Evolutionary conservation across 2,113 vertebrate species (phyloP), one percentile per base, ranked within the genome.

Genomic region (Echinops telfairi): DNA sequence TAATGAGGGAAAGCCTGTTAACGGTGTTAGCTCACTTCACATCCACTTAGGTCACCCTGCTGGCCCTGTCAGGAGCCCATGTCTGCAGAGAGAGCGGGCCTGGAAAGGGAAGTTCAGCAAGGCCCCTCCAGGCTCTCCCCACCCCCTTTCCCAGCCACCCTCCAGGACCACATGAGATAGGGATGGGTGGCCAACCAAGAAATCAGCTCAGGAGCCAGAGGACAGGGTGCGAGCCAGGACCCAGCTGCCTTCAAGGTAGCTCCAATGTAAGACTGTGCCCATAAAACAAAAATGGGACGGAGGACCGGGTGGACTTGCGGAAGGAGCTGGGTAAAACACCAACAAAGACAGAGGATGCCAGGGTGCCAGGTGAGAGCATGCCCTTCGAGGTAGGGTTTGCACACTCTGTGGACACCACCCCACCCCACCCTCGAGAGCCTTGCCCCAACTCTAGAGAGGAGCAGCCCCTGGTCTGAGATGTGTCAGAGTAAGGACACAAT

Each of bases 1-100:
- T 75, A n/a, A 60, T 82, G 38, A 93, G 20, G 8, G 29, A 91
- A 86, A 95, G 91, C 11, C 20, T 92, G 85, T 94, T 88, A 68
- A 91, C 84, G 0, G 4, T 7, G 0, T 90, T 83, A 89, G 96
- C 86, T 87, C 91, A 86, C 70, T 94, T 92, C 86, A 14, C 58
- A 93, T 91, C 81, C 89, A 89, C 95, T 93, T 79, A 87, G 91
- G 93, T 97, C 83, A 89, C 71, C 0, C 0, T 75, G 89, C 81
- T 10, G 62, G 16, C 68, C 76, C 89, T 92, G 88, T 80, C 64
- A 91, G 89, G 93, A 96, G 31, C 11, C 86, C 47, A 31, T 23
- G 17, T 77, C 80, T 8, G 15, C 40, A 64, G 27, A 43, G 11
- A 73, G 53, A 79, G 80, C 12, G 47, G 12, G 17, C 9, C 3